phyloP scores from a whole-genome alignment of 2,797 vertebrate genomes.

The Parotocinclus haroldoi region DNA sequence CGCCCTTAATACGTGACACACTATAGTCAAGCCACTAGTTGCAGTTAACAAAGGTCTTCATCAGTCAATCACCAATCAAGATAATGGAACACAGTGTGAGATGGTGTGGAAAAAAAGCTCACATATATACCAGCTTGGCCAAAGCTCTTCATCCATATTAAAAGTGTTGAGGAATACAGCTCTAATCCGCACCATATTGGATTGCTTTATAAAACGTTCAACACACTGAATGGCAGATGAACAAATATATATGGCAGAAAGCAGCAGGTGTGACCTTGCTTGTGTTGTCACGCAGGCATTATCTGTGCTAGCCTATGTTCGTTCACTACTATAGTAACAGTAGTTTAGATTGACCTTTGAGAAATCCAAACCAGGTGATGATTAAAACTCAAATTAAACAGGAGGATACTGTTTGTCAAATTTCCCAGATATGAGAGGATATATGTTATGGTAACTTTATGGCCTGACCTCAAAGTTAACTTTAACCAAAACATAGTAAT shows the following conservation, averaged over 20 bases:
- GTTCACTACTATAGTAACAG: not conserved
- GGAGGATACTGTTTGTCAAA: not conserved
- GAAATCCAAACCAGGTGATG: no score
- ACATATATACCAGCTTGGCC: slow-evolving; percentile 2
- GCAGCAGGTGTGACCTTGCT: slow-evolving; percentile 33
- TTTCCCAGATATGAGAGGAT: not conserved
- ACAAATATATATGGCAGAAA: slow-evolving; percentile 22
- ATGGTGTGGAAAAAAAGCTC: slow-evolving; percentile 17
- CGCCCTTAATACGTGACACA: slow-evolving; percentile 6
- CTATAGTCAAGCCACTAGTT: slow-evolving; percentile 23
- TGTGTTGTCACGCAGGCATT: not conserved
- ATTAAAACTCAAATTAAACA: not conserved
- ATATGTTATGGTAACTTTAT: not conserved
- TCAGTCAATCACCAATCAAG: slow-evolving; percentile 49
- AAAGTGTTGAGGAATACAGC: slow-evolving; percentile 26
- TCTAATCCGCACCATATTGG: slow-evolving; percentile 51
- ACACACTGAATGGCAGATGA: slow-evolving; percentile 23
- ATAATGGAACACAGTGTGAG: slow-evolving; percentile 50
- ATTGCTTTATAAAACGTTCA: slow-evolving; percentile 51
- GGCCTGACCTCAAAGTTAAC: slow-evolving; percentile 4
- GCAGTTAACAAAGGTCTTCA: slow-evolving; percentile 41
- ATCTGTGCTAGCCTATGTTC: no score
- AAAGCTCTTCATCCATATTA: slow-evolving; percentile 39
- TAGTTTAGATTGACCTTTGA: not conserved
- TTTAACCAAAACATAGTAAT: slow-evolving; percentile 15